Evolutionary conservation across 2,113 vertebrate genomes (phyloP), one percentile per base, ranked within the genome.

Genomic region (Pogona vitticeps): DNA sequence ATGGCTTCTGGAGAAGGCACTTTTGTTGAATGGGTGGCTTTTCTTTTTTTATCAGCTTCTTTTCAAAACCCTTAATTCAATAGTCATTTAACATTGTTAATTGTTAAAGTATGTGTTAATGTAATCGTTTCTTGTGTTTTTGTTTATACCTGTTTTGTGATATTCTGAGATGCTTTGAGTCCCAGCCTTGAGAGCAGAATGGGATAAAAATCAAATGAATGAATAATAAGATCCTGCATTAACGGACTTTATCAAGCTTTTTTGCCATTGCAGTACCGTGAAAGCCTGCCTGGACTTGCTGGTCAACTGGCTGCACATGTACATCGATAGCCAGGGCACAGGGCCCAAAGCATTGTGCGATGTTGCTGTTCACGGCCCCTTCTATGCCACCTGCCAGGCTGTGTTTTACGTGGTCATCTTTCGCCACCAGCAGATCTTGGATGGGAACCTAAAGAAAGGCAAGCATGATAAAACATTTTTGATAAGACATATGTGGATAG

Each of bases 381-480:
- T 99, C 95, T 99, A 99, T 82, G 95, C 97, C 0, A 94, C 97
- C 0, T 99, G 98, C 91, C 99, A 99, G 96, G 97, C 98, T 0
- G 97, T 97, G 61, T 99, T 99, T 95, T 99, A 99, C 92, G 97
- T 96, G 0, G 94, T 99, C 21, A 92, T 99, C 91, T 99, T 99
- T 94, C 97, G 97, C 88, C 98, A 99, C 87, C 96, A 93, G 81
- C 97, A 97, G 84, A 96, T 99, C 84, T 72, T 99, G 90, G 98
- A 98, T 91, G 97, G 97, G 87, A 97, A 96, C 95, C 94, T 99
- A 95, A 98, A 97, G 91, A 98, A 97, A 97, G 98, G 99, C 99
- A 76, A 90, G 94, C 90, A 2, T 65, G 9, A 46, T 73, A 3
- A 20, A 1, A 15, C 5, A 33, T 6, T 9, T 6, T 52, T 65